Base-by-base conservation (phyloP, 2,888 invertebrate species). In the Thymelicus sylvestris region DNA sequence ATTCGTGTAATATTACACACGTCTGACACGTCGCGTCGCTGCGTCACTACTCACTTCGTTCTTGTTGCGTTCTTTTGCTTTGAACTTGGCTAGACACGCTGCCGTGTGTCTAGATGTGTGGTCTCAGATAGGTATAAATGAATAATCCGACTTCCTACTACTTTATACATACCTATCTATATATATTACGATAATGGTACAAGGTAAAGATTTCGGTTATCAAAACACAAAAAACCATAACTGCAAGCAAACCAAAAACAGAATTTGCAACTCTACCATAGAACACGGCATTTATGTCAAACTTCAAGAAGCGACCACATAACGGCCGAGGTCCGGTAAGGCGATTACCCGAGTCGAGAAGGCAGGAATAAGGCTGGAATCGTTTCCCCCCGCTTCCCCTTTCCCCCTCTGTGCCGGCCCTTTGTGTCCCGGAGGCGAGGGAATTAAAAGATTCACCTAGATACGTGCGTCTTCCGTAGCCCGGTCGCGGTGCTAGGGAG, bases 301-400 rank as follows among this genome's bases (percentile, higher is more conserved):
- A 52, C 50, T 19, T 52, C 15, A 52, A 52, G 50, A 15, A 8
- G 6, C 50, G 50, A 52, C 50, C 50, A 52, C 50, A 52, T 52
- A 52, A 52, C 50, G 50, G 44, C 44, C 10, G 50, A 80, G 83
- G 85, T 83, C 85, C 84, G 80, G 80, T 86, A 87, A 86, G 86
- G 84, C 86, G 87, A 87, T 87, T 87, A 87, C 84, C 83, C 83
- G 78, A 83, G 82, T 81, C 80, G 84, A 81, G 83, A 84, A 84
- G 84, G 83, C 82, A 77, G 78, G 5, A 31, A 19, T 19, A 19
- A 31, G 31, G 31, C 31, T 2, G 84, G 81, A 86, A 86, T 86
- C 85, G 86, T 85, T 84, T 86, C 83, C 80, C 73, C 76, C 75
- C 39, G 77, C 80, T 15, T 39, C 39, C n/a, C n/a, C 8, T 8